A percentile compares a stretch with the other conserved stretches of the same genome.
Evolutionary conservation across 2,888 invertebrate species (phyloP).

Genomic region (Flexamia atlantica): DNA sequence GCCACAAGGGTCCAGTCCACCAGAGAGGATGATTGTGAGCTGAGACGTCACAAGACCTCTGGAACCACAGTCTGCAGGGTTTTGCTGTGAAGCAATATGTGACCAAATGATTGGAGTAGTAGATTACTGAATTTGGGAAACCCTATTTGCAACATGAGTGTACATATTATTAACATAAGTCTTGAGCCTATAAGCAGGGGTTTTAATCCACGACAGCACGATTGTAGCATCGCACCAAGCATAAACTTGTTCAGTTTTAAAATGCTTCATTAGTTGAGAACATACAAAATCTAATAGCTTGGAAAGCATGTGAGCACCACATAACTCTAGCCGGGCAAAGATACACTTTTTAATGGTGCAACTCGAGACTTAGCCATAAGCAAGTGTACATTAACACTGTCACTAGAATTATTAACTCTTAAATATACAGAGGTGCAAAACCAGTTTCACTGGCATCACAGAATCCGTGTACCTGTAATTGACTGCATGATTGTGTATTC

Average conservation of each 20-base stretch:
- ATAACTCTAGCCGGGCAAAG: no score
- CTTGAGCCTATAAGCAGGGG: not conserved
- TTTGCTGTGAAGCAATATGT: not conserved
- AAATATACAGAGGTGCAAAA: no score
- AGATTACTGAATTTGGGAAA: slow-evolving; percentile 18
- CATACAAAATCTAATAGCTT: slow-evolving; percentile 18
- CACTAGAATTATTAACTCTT: no score
- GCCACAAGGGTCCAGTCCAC: slow-evolving; percentile 50
- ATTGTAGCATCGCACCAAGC: slow-evolving; percentile 12
- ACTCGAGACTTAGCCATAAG: no score
- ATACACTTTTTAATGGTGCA: no score
- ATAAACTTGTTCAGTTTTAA: not conserved
- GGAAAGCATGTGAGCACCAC: slow-evolving; percentile 54
- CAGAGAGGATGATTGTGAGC: not conserved
- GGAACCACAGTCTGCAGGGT: slow-evolving; percentile 39
- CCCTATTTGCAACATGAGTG: not conserved
- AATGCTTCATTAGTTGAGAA: not conserved
- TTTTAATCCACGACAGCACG: not conserved
- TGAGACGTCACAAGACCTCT: not conserved
- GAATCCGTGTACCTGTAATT: no score
- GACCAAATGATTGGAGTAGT: not conserved
- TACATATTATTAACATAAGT: no score
- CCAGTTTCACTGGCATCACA: no score
- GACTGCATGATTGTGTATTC: no score
- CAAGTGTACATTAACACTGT: no score